Evolutionary conservation across 2,888 invertebrate genomes (phyloP).

Genomic region (Lasioglossum lativentre): DNA sequence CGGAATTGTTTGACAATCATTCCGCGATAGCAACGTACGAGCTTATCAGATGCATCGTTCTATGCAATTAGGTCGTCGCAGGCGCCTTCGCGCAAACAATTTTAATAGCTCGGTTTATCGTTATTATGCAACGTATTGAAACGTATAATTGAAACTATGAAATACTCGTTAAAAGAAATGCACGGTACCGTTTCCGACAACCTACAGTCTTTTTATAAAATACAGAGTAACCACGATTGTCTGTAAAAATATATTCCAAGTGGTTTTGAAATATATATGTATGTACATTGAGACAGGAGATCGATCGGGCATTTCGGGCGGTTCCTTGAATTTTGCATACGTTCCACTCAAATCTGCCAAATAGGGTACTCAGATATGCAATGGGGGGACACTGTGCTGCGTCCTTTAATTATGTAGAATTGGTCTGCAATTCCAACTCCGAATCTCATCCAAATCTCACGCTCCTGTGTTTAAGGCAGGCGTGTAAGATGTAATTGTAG

Average conservation of each 20-base stretch:
- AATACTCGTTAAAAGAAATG: not conserved
- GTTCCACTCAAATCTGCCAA: not conserved
- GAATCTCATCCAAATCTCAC: conserved; percentile 10
- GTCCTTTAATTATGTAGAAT: conserved; percentile 13
- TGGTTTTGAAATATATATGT: not conserved
- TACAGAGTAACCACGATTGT: too few species aligned
- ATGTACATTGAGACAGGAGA: not conserved
- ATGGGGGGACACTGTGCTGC: not conserved
- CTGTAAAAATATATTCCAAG: not conserved
- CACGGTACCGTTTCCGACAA: not conserved
- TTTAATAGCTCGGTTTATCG: not conserved
- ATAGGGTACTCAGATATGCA: not conserved
- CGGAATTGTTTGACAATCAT: not conserved
- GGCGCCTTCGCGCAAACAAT: not conserved
- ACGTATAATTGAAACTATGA: not conserved
- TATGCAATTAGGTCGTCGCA: not conserved
- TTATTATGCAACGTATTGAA: not conserved
- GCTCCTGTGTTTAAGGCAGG: conserved; percentile 1
- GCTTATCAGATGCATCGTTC: not conserved
- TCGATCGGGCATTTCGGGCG: not conserved
- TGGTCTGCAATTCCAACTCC: not conserved
- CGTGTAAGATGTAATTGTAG: too few species aligned
- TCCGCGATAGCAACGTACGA: not conserved
- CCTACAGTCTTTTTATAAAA: too few species aligned
- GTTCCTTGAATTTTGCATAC: conserved; percentile 1